Percentiles rank a stretch among this genome's conserved stretches.
These are phyloP conservation scores for Peromyscus attwateri DNA, from an alignment of 2,797 vertebrate genomes.

Conservation along the genomic window DNA sequence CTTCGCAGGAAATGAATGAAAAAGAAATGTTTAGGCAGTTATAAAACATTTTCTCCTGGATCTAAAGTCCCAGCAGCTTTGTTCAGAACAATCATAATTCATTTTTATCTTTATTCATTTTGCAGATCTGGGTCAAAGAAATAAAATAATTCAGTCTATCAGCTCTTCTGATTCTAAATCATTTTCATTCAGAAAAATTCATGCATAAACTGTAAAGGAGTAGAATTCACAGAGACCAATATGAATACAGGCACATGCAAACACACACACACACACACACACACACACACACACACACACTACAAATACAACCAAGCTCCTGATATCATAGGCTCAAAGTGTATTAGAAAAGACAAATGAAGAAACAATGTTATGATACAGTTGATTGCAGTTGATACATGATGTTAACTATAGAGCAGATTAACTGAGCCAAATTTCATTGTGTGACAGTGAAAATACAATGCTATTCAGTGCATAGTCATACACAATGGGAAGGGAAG, in stretches of 20 bases:
- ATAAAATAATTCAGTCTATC: slow-evolving; percentile 55
- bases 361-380: neutral
- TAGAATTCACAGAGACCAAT: neutral
- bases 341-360: neutral
- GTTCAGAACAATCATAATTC: slow-evolving; percentile 19
- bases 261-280: neutral
- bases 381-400: neutral
- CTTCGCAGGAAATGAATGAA: neutral
- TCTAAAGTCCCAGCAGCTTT: neutral
- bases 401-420: neutral
- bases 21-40: neutral
- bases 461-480: neutral
- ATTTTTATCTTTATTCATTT: slow-evolving; percentile 26
- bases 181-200: slow-evolving; percentile 15
- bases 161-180: slow-evolving; percentile 34
- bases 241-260: neutral
- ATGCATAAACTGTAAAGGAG: slow-evolving; percentile 32
- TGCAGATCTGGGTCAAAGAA: neutral
- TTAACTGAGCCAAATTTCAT: neutral
- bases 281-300: neutral
- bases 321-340: neutral
- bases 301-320: neutral
- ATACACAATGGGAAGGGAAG: neutral
- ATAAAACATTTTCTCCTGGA: slow-evolving; percentile 10
- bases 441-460: neutral